Base-by-base conservation (phyloP, 2,888 invertebrate species). In the Limenitis camilla region DNA sequence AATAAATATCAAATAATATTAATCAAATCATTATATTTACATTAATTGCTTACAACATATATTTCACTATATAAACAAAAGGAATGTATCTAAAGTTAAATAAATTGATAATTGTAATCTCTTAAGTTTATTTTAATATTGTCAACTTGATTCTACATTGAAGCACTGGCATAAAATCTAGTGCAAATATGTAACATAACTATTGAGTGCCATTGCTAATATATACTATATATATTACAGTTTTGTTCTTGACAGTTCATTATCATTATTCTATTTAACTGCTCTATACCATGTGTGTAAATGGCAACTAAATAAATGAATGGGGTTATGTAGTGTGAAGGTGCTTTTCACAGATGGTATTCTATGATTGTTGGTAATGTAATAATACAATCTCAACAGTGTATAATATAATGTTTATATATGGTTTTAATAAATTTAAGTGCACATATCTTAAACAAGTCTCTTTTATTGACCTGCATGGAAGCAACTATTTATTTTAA, bases 371-470 rank as follows among this genome's bases (percentile, higher is more conserved):
- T 57, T 55, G 55, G 55, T 47, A 39, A 39, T 52, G 42, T 48
- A 43, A 11, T 48, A 44, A 44, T 40, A 50, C 38, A 51, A 54
- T 54, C 41, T 51, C 45, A 54, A 51, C 54, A 49, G 43, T 53
- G 48, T 56, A 39, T 51, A 54, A 43, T 40, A 43, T 46, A 51
- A 47, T 49, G 43, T 46, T 52, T 52, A 49, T 49, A 56, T 68
- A 70, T 70, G 69, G 66, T 74, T 77, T 74, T 70, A 78, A 72
- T 78, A 76, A 76, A 78, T 77, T 78, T 76, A 78, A 76, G 72
- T 78, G 77, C 78, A 78, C 78, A 76, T 76, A 78, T 76, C 73
- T 52, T 36, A 30, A 47, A 28, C 42, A 10, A 35, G 30, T 36
- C 43, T 31, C 42, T 41, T 49, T 19, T 32, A 48, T 31, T 33